These are phyloP conservation scores for Nesospiza acunhae DNA, from an alignment of 2,113 vertebrate species.

Conservation along the genomic window DNA sequence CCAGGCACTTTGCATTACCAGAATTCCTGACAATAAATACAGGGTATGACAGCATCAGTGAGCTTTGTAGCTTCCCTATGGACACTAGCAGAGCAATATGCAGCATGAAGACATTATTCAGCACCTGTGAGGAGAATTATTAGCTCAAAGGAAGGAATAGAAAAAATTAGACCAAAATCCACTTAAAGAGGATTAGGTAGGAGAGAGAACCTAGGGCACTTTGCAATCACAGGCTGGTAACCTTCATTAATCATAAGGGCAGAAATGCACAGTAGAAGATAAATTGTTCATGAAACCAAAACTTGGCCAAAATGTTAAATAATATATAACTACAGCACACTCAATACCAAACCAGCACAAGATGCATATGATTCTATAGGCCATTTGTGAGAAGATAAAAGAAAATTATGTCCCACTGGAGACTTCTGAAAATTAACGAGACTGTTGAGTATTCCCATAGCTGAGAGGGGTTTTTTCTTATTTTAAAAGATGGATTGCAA, in stretches of 20 bases:
- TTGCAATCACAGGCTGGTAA: background rate
- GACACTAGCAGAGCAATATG: background rate
- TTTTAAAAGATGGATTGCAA: background rate
- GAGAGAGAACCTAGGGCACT: conserved; percentile 12
- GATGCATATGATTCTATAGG: conserved; percentile 7
- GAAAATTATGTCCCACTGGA: background rate
- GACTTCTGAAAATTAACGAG: conserved; percentile 27
- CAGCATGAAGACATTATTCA: conserved; percentile 1
- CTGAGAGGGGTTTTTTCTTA: background rate
- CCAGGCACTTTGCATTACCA: background rate
- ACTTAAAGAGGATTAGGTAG: conserved; percentile 29
- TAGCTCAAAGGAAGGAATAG: background rate
- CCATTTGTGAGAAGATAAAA: conserved; percentile 34
- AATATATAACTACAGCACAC: background rate
- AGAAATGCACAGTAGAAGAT: conserved; percentile 2
- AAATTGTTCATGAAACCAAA: conserved; percentile 14
- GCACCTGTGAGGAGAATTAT: background rate
- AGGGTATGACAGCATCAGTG: background rate
- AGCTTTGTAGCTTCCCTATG: conserved; percentile 4
- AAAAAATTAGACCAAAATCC: conserved; percentile 9
- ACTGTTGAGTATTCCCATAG: background rate
- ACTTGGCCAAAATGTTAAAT: conserved; percentile 43
- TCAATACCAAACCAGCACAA: conserved; percentile 19
- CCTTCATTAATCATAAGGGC: conserved; percentile 26
- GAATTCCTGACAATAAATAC: conserved; percentile 13